phyloP scores from a whole-genome alignment of 2,113 vertebrate genomes.

The Tursiops truncatus region DNA sequence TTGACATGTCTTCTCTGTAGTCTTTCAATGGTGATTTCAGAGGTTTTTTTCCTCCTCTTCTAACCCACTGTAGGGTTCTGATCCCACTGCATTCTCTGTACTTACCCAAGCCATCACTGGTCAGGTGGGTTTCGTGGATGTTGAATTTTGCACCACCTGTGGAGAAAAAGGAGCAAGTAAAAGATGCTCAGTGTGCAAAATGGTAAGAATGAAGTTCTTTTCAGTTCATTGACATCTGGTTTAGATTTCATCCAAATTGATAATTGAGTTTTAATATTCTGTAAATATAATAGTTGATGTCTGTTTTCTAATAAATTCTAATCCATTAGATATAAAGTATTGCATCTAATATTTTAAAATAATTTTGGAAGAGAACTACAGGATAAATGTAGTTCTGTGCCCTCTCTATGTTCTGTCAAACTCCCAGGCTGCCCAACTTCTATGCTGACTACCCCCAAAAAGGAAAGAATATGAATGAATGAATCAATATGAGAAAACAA shows the following conservation, averaged over 20 bases:
- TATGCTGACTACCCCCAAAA: background rate
- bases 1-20: background rate
- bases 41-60: background rate
- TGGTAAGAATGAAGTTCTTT: constrained; percentile 85
- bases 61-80: constrained; percentile 88
- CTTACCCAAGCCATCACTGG: constrained; percentile 98
- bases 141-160: constrained; percentile 97
- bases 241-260: background rate
- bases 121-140: constrained; percentile 97
- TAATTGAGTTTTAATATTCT: background rate
- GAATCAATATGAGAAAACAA: background rate
- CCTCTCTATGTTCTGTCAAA: background rate
- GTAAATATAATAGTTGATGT: background rate
- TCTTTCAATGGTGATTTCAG: background rate
- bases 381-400: background rate
- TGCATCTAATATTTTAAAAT: background rate
- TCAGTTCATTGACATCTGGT: background rate
- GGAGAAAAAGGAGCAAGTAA: constrained; percentile 97
- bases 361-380: background rate
- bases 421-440: background rate
- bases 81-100: constrained; percentile 97
- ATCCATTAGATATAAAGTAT: background rate
- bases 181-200: constrained; percentile 97
- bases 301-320: constrained; percentile 23
- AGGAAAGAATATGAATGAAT: background rate